Evolutionary conservation across 2,113 vertebrate genomes (phyloP).

Genomic region (Lophochroa leadbeateri): DNA sequence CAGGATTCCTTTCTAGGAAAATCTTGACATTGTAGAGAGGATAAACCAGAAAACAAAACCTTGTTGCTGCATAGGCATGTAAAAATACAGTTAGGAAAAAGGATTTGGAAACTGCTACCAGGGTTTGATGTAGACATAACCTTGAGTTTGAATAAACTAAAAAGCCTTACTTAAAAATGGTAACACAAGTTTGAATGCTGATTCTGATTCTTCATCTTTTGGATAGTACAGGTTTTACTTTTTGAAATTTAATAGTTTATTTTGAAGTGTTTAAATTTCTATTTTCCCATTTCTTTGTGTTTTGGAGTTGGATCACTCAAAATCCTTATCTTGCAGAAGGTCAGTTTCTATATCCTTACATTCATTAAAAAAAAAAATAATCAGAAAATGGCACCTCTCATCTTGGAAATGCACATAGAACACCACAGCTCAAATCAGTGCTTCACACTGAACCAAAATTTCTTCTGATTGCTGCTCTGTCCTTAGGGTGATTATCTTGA

Average conservation of each 20-base stretch:
- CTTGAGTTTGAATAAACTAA: background rate
- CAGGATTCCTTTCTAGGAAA: background rate
- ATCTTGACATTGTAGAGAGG: background rate
- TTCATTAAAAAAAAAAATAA: background rate
- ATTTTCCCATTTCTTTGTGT: background rate
- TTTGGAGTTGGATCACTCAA: background rate
- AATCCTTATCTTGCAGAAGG: background rate
- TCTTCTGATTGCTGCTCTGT: background rate
- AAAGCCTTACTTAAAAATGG: background rate
- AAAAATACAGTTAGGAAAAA: background rate
- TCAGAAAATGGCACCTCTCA: background rate
- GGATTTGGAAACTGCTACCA: accelerated
- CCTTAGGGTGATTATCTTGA: background rate
- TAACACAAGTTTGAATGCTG: background rate
- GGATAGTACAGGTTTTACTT: background rate
- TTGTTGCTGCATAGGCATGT: background rate
- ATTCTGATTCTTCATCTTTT: background rate
- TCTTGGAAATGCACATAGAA: background rate
- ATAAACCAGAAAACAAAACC: background rate
- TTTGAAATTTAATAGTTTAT: background rate
- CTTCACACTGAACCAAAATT: background rate
- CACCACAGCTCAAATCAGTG: background rate
- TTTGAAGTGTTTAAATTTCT: background rate
- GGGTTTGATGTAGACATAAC: background rate
- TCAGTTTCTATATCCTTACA: background rate